Evolutionary conservation across 2,888 invertebrate species (phyloP).

Genomic region (Rutpela maculata): DNA sequence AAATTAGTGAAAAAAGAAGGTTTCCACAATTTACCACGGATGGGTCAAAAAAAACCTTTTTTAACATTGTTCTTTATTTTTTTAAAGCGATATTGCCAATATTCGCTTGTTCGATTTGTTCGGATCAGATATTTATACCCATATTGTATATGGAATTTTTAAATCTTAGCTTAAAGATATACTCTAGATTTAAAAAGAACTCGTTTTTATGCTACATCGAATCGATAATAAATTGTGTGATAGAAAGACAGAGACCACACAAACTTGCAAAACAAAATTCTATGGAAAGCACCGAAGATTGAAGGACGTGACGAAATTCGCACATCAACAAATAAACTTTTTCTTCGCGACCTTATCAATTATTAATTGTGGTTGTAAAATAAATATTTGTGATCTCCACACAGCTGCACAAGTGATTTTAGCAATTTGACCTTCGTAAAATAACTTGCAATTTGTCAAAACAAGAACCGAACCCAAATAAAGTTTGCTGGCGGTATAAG

Average conservation of each 20-base stretch:
- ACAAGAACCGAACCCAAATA: constrained; percentile 10
- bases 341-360: background rate
- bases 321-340: background rate
- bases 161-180: no score
- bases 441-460: constrained; percentile 12
- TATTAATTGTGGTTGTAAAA: background rate
- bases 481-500: background rate
- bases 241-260: background rate
- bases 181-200: no score
- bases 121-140: no score
- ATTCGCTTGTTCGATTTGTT: no score
- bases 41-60: no score
- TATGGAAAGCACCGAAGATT: background rate
- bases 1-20: no score
- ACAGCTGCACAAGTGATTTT: constrained; percentile 3
- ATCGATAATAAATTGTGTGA: no score
- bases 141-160: no score
- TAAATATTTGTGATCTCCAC: constrained; percentile 6
- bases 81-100: no score
- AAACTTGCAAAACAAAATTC: background rate
- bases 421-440: background rate
- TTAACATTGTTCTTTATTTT: no score
- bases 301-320: background rate
- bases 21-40: no score
- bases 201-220: no score